Percentiles rank a stretch among this genome's conserved stretches.
These are phyloP conservation scores for Amphipyra tragopoginis DNA, from an alignment of 2,888 invertebrate species.

Conservation along the genomic window DNA sequence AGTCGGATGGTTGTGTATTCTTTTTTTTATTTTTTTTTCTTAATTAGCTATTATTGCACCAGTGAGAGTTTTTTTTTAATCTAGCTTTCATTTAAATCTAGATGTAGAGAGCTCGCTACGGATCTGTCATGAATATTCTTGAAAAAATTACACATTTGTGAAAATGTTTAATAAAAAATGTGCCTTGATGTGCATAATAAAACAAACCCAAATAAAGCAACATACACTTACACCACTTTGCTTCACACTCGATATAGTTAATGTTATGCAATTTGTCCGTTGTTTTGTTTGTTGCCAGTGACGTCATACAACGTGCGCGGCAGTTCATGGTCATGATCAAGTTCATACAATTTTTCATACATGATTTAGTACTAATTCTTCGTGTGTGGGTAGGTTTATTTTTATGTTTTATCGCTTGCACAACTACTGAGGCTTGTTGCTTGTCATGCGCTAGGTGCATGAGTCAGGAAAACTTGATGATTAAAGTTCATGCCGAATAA, in stretches of 20 bases:
- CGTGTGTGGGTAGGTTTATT: constrained; percentile 48
- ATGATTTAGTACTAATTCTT: constrained; percentile 46
- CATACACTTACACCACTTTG: constrained; percentile 28
- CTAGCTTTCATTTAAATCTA: too few species aligned
- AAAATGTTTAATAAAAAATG: neutral
- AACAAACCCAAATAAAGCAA: constrained; percentile 9
- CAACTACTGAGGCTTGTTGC: constrained; percentile 6
- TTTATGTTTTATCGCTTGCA: constrained; percentile 40
- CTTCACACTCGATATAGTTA: constrained; percentile 62
- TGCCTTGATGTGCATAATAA: constrained; percentile 6
- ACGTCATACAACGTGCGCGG: constrained; percentile 74
- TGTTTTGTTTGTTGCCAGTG: constrained; percentile 72
- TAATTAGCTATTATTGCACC: too few species aligned
- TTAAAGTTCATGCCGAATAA: constrained; percentile 13
- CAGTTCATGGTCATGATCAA: constrained; percentile 81
- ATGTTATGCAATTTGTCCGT: constrained; percentile 84
- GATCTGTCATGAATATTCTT: too few species aligned
- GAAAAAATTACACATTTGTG: too few species aligned
- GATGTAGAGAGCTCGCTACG: too few species aligned
- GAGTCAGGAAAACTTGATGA: constrained; percentile 26
- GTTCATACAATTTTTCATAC: constrained; percentile 73
- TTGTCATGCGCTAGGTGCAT: constrained; percentile 33
- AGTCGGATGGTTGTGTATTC: too few species aligned
- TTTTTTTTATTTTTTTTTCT: too few species aligned
- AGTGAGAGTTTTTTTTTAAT: too few species aligned